Base-by-base conservation (phyloP, 2,797 vertebrate species). In the Bryconaethiops microstoma region DNA sequence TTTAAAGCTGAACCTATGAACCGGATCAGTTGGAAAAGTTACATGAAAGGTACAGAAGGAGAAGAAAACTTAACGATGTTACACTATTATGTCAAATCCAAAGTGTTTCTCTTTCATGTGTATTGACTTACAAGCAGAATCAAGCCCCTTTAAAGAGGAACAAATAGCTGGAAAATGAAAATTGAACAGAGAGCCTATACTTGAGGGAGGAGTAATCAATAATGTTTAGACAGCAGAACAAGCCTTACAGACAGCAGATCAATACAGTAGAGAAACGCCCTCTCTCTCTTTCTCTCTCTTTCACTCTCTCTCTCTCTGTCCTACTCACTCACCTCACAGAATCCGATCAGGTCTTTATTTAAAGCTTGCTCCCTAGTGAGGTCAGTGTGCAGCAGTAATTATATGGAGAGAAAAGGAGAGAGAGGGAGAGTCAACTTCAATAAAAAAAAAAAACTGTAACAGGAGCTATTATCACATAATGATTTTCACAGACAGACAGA, bases 221-320 rank as follows among this genome's bases (percentile, higher is more conserved):
- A 93, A 90, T 91, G 91, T 94, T 95, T 93, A 95, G 92, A 93
- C 89, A 93, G 92, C 88, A 88, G 87, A 91, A 90, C 88, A 92
- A 91, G 91, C 88, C 88, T 91, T 93, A 90, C 91, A 92, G 92
- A 91, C 89, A 93, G 81, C 85, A 87, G 90, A 94, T 94, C 92
- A 92, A 94, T 93, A 93, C 75, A 48, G 65, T 68, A 17, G 75
- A 68, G 67, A 63, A 78, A 80, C 74, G 13, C 48, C 64, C 92
- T 92, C 91, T 93, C 92, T 59, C 62, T 76, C 45, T 76, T 21
- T 76, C 55, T 77, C 55, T 77, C 39, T 78, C 45, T 78, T 45
- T 69, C 13, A 72, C n/a, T 67, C 65, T 76, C 64, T 71, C 35
- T 82, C 57, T 73, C 48, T 60, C 92, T 92, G 91, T 93, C 92